A percentile compares a stretch with the other conserved stretches of the same genome.
phyloP scores from a whole-genome alignment of 2,113 vertebrate species.

The Micromys minutus region DNA sequence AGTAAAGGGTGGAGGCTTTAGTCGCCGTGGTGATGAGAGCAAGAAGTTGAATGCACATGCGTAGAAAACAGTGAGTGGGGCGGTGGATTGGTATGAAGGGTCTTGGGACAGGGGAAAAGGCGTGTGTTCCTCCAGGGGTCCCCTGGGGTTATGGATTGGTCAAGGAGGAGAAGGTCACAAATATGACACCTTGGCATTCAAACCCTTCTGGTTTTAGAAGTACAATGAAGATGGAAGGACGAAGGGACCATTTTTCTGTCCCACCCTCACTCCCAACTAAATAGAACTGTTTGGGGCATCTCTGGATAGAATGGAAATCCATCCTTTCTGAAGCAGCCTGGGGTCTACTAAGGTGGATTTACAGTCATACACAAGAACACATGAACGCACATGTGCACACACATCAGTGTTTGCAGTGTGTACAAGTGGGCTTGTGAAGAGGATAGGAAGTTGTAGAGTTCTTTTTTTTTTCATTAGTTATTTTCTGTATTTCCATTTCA shows the following conservation, averaged over 20 bases:
- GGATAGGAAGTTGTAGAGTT: constrained; percentile 38
- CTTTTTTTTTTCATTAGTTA: too few relatives aligned
- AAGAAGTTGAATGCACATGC: not conserved
- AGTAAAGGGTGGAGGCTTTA: constrained; percentile 30
- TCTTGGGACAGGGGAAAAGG: not conserved
- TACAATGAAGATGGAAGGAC: not conserved
- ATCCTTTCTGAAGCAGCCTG: not conserved
- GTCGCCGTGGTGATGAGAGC: not conserved
- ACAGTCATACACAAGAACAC: not conserved
- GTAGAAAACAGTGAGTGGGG: not conserved
- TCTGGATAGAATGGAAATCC: not conserved
- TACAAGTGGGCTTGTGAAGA: not conserved
- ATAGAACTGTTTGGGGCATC: not conserved
- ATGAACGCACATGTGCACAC: too few relatives aligned
- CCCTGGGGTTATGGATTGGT: not conserved
- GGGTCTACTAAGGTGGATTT: not conserved
- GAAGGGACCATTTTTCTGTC: not conserved
- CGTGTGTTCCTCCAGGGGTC: accelerated
- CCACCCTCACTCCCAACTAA: not conserved
- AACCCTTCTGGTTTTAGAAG: not conserved
- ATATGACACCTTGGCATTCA: too few relatives aligned
- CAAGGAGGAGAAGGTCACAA: not conserved
- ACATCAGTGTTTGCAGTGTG: not conserved
- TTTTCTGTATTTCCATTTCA: too few relatives aligned
- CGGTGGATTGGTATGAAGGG: too few relatives aligned